Evolutionary conservation across 2,113 vertebrate genomes (phyloP), one percentile per base, ranked within the genome.

Genomic region (Podiceps cristatus): DNA sequence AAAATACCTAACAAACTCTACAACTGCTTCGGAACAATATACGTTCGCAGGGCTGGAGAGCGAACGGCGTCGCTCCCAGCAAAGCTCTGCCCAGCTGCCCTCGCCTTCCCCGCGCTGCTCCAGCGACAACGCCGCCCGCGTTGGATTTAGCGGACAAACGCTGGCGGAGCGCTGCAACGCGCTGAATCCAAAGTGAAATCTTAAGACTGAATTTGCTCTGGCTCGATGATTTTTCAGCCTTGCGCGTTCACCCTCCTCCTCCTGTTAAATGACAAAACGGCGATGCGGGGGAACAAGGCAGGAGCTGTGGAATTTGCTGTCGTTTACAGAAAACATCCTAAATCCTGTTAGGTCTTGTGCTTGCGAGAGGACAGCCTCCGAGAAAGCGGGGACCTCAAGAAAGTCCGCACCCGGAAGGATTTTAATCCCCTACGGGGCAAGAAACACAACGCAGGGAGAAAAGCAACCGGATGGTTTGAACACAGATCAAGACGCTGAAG

Each of bases 341-440:
- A 68, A 29, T 68, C 29, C 49, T 4, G 2, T 17, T 4, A 9
- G 0, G 20, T 8, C 59, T 33, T 50, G 6, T 1, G 9, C 8
- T 9, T 10, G 15, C 0, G 3, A 62, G n/a, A 33, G 50, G 50
- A 22, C 1, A 3, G 8, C 27, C 52, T 55, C 35, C 2, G 1
- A 76, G 44, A 50, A 45, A 24, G 14, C 31, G 13, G 23, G 13
- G 62, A 22, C 25, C 23, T 25, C 42, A 14, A 42, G 42, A 42
- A 42, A 42, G 42, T 25, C 67, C 11, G 45, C 37, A n/a, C 18
- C 47, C 40, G 4, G 47, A 47, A 27, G 40, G 72, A 25, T 31
- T 58, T 72, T 3, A 6, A 40, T 47, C 42, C 42, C 42, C 11
- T 42, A 42, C 42, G 42, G 42, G 11, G 42, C 42, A 42, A 11